Evolutionary conservation across 2,888 invertebrate genomes (phyloP).

Genomic region (Eugnorisma glareosa): DNA sequence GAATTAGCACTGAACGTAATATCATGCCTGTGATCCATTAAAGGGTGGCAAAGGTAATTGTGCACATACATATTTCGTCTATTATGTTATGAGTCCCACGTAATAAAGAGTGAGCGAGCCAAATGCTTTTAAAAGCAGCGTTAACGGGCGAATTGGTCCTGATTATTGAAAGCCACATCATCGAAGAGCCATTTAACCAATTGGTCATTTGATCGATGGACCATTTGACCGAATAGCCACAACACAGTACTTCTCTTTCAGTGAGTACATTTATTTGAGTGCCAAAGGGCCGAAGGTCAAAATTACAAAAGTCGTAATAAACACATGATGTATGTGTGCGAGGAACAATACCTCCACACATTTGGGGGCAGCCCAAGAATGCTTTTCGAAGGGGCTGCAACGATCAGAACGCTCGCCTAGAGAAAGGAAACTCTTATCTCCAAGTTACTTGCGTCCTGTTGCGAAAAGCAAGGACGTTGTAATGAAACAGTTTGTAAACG

Average conservation of each 20-base stretch:
- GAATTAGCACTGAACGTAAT: conserved; percentile 7
- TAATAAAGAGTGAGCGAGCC: background rate
- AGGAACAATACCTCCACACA: no score
- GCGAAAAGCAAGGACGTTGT: no score
- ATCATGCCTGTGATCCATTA: background rate
- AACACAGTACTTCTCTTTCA: background rate
- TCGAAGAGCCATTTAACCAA: background rate
- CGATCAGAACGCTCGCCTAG: no score
- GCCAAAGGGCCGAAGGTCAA: background rate
- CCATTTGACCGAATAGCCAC: background rate
- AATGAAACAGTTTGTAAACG: no score
- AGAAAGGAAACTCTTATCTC: no score
- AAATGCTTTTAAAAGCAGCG: no score
- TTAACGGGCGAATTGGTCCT: background rate
- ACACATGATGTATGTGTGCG: background rate
- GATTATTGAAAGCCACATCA: background rate
- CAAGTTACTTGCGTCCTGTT: no score
- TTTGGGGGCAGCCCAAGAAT: no score
- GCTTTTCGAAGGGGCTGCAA: no score
- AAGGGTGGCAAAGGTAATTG: background rate
- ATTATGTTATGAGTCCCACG: background rate
- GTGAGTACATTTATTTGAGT: background rate
- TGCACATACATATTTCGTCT: background rate
- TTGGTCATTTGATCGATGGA: background rate
- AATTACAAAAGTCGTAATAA: background rate